phyloP scores from a whole-genome alignment of 2,113 vertebrate species.

The Cavia aperea region DNA sequence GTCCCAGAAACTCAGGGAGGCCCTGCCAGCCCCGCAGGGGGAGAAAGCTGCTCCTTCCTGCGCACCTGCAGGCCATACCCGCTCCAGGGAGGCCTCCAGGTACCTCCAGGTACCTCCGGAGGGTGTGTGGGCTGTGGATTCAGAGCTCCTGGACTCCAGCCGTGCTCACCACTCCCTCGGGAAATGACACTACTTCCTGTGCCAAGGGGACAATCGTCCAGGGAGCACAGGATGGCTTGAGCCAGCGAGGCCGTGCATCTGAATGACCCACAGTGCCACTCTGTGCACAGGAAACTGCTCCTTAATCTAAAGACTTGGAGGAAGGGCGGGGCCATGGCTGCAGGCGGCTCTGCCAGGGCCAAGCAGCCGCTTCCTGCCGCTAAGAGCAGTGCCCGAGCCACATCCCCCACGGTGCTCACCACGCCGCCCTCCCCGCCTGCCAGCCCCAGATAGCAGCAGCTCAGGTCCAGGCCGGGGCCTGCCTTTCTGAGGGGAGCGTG shows the following conservation, averaged over 20 bases:
- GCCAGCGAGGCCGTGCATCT: background rate
- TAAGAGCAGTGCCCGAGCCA: background rate
- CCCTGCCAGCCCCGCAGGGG: background rate
- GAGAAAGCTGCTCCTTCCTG: background rate
- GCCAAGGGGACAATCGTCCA: background rate
- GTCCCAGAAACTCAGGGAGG: background rate
- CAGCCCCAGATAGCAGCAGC: slow-evolving; percentile 51
- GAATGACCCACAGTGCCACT: background rate
- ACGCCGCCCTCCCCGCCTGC: slow-evolving; percentile 29
- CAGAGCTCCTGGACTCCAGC: background rate
- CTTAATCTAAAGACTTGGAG: background rate
- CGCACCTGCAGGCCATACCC: background rate
- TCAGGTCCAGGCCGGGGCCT: background rate
- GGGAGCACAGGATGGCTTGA: background rate
- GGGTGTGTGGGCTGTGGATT: background rate
- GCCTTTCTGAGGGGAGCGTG: background rate
- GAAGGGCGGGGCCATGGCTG: background rate
- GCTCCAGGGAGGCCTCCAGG: background rate
- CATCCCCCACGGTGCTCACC: background rate
- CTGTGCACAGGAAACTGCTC: background rate
- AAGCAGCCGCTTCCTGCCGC: background rate
- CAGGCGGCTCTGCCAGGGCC: background rate
- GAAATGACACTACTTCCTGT: background rate
- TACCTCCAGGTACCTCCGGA: too few relatives aligned
- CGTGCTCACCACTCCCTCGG: background rate